phyloP scores from a whole-genome alignment of 1,140 invertebrate species.

The Lasioglossum baleicum region DNA sequence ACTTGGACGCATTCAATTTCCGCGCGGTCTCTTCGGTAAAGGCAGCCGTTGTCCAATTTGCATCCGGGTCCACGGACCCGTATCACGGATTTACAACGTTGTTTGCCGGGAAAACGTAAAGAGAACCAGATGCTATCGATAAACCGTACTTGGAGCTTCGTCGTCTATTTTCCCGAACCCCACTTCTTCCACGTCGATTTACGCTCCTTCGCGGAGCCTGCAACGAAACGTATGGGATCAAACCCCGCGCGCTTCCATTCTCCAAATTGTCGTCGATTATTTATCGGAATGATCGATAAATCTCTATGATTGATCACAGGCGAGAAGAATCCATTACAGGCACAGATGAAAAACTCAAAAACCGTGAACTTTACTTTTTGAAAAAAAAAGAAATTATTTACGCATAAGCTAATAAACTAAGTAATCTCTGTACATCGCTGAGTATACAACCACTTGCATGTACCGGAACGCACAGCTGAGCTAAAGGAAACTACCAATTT shows the following conservation, averaged over 20 bases:
- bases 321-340: too few relatives aligned
- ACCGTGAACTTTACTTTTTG: too few relatives aligned
- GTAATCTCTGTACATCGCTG: too few relatives aligned
- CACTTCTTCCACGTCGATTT: neutral
- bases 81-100: neutral
- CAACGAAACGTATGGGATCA: neutral
- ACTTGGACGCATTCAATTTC: neutral
- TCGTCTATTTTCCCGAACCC: neutral
- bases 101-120: neutral
- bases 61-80: neutral
- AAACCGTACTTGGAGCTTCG: neutral
- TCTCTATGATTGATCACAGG: too few relatives aligned
- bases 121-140: constrained; percentile 12
- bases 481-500: neutral
- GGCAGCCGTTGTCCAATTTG: neutral
- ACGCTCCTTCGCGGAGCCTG: neutral
- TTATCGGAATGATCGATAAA: neutral
- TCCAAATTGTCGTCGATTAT: constrained; percentile 11
- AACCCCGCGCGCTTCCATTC: neutral
- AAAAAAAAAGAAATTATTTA: too few relatives aligned
- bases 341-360: too few relatives aligned
- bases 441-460: too few relatives aligned
- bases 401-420: too few relatives aligned
- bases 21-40: neutral
- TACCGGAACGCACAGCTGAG: too few relatives aligned